Base-by-base conservation (phyloP, 2,797 vertebrate genomes). In the Acestrorhynchus altus region DNA sequence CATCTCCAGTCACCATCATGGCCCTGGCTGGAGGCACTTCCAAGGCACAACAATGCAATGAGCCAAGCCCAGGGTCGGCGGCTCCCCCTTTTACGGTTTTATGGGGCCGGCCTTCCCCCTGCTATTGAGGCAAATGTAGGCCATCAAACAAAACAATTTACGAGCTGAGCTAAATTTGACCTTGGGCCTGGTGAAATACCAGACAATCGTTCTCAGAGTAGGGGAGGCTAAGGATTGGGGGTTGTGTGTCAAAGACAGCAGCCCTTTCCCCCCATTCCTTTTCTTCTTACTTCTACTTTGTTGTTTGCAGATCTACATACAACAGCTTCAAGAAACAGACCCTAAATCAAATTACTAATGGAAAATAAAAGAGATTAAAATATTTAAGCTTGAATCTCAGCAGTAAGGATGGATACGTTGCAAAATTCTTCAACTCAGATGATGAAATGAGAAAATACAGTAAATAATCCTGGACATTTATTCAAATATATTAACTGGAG, bases 101-200 rank as follows among this genome's bases (percentile, higher is more conserved):
- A 94, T 91, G 92, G 88, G 85, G 81, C 87, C 90, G 91, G 91
- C 93, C 92, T 93, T 93, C 91, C 91, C 90, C 86, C 87, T 89
- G 88, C 92, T 93, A 92, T 92, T 92, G 90, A 93, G 88, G 88
- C 88, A 92, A 93, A 93, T 86, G 87, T 91, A 90, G 89, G 85
- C 92, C 88, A 93, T 94, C 93, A 94, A 94, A 92, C 90, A 90
- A 89, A 88, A 88, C 85, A 87, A 94, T 94, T 94, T 94, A 94
- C 81, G 87, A 86, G 89, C 89, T 78, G 16, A 90, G 87, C 90
- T 92, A 93, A 87, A 92, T 93, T 93, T 95, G 92, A 94, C 93
- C 92, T 95, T 94, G 93, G 88, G 90, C 82, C 88, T 88, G 85
- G 87, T 90, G 86, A 92, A 92, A 92, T 86, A 85, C 87, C 88